phyloP scores from a whole-genome alignment of 2,797 vertebrate genomes.

The Anabacerthia variegaticeps region DNA sequence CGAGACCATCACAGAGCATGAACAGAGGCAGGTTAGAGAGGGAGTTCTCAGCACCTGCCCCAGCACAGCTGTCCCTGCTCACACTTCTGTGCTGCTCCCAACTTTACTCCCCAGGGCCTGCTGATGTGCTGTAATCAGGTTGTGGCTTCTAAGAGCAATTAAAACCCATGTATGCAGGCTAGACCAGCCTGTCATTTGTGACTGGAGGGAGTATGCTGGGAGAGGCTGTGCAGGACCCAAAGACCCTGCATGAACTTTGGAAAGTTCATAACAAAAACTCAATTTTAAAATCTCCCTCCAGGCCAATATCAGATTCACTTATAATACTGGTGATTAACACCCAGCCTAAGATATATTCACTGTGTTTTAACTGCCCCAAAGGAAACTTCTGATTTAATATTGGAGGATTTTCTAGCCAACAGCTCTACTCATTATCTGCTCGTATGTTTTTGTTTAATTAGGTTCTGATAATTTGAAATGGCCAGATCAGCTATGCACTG shows the following conservation, averaged over 20 bases:
- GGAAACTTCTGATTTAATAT: slow-evolving; percentile 51
- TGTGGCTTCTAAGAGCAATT: background rate
- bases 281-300: slow-evolving; percentile 20
- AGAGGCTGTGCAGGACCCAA: background rate
- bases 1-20: background rate
- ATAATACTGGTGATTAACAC: slow-evolving; percentile 28
- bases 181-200: background rate
- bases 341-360: background rate
- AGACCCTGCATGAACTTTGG: background rate
- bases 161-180: background rate
- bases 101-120: background rate
- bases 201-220: background rate
- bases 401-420: slow-evolving; percentile 30
- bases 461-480: slow-evolving; percentile 46
- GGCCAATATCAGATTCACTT: slow-evolving; percentile 12
- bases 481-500: slow-evolving; percentile 1
- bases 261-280: slow-evolving; percentile 11
- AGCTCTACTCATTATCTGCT: slow-evolving; percentile 35
- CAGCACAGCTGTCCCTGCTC: background rate
- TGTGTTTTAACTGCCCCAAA: slow-evolving; percentile 44
- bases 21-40: rapidly evolving
- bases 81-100: background rate
- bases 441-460: slow-evolving; percentile 35
- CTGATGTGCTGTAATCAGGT: background rate
- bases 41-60: background rate